phyloP scores from a whole-genome alignment of 2,113 vertebrate genomes.

The Rhinoptilus africanus region DNA sequence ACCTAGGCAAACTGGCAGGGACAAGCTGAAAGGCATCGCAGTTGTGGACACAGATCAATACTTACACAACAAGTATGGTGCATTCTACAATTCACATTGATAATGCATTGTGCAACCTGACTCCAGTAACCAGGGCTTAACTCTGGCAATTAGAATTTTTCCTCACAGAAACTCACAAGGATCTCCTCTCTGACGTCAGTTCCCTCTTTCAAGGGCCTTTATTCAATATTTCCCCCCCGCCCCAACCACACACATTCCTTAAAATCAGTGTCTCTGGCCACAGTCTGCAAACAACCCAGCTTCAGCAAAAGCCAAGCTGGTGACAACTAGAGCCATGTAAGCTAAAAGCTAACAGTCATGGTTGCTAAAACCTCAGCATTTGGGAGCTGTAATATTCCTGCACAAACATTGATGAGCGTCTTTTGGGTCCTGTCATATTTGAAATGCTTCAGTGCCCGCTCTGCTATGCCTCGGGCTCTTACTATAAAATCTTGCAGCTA shows the following conservation, averaged over 20 bases:
- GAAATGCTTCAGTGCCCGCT: neutral
- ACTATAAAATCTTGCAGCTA: neutral
- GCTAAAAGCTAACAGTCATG: neutral
- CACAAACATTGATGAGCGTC: neutral
- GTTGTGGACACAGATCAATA: neutral
- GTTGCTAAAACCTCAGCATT: neutral
- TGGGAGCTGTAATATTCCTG: neutral
- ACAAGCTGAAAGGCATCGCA: neutral
- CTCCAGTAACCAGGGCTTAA: neutral
- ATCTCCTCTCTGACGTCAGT: neutral
- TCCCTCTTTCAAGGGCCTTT: neutral
- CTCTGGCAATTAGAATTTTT: neutral
- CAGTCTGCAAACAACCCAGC: neutral
- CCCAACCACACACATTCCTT: neutral
- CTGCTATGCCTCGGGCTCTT: neutral
- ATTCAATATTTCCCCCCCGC: neutral
- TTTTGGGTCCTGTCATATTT: neutral
- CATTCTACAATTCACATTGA: neutral
- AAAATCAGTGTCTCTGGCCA: neutral
- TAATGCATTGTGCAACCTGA: neutral
- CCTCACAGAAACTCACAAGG: neutral
- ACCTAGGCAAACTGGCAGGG: neutral
- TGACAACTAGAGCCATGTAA: neutral
- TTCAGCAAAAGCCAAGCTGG: neutral
- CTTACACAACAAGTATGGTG: rapidly evolving